Evolutionary conservation across 2,113 vertebrate species (phyloP), one percentile per base, ranked within the genome.

Genomic region (Clarias magur): DNA sequence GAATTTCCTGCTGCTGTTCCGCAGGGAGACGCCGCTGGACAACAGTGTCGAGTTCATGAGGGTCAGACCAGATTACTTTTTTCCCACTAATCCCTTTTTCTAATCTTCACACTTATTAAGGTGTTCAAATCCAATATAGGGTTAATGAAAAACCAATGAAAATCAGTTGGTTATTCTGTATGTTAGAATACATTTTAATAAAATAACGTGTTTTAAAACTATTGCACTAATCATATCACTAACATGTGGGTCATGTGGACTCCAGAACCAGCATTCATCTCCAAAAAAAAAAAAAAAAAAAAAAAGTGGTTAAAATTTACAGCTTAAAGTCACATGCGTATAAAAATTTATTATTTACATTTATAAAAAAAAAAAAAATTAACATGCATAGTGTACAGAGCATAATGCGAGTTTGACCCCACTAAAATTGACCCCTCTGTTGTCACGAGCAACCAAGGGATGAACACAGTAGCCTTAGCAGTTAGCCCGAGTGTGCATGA

Each of bases 11-110:
- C 94, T 98, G 82, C 91, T 98, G 89, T 99, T 99, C 89, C 97
- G 95, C 87, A 89, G 95, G 88, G 98, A 99, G 94, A 95, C 95
- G 0, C 97, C 97, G 2, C 91, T 99, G 94, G 96, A 98, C 92
- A 97, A 96, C 93, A 99, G 98, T 0, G 97, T 99, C 92, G 97
- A 98, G 93, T 99, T 99, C 70, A 99, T 99, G 97, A 92, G 96
- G 96, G 98, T 98, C 85, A 91, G 96, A 12, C 1, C 56, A 56
- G 25, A 30, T 73, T 19, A 7, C 8, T 70, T 19, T 70, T 70
- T 17, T 23, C 8, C 19, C 21, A 15, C 16, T 27, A 67, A 70
- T 70, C 67, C 6, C 17, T 27, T 10, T 76, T 76, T 21, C 73
- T 25, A 56, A 13, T 56, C 17, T 30, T 56, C 5, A 2, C 30